Conservation (phyloP, 2,797 vertebrate species). For the Acanthurus leucopareius region DNA sequence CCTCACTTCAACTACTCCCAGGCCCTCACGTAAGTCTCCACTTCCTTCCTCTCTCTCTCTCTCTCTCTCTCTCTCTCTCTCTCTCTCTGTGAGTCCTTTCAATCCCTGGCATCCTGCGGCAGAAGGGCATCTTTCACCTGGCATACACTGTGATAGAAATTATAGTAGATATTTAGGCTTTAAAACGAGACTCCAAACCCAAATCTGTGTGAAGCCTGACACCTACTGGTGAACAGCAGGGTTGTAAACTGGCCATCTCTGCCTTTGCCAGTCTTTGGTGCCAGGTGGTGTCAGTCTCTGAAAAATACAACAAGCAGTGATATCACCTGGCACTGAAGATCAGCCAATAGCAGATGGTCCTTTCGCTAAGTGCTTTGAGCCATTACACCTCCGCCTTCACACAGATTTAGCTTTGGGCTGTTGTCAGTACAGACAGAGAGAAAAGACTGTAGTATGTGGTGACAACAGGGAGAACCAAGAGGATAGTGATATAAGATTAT, state of each 20-base stretch:
- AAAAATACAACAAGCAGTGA: constrained; percentile 31
- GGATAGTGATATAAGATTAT: not conserved
- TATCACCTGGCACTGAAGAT: constrained; percentile 34
- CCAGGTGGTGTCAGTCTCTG: constrained; percentile 26
- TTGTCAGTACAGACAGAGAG: not conserved
- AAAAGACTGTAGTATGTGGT: not conserved
- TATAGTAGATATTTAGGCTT: constrained; percentile 1
- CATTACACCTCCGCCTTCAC: not conserved
- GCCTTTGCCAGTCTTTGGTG: constrained; percentile 3
- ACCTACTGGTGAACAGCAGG: constrained; percentile 68
- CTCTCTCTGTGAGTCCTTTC: constrained; percentile 16
- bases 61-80: no score
- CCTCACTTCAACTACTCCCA: constrained; percentile 96
- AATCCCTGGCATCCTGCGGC: not conserved
- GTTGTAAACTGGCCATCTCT: not conserved
- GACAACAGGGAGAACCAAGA: not conserved
- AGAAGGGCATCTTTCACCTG: constrained; percentile 12
- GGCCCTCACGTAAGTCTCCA: constrained; percentile 92
- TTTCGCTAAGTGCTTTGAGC: constrained; percentile 1
- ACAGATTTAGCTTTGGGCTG: not conserved
- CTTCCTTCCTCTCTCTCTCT: not conserved
- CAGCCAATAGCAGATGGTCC: constrained; percentile 32
- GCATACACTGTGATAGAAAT: not conserved
- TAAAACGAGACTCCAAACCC: not conserved
- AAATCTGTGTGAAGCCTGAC: constrained; percentile 69